A percentile compares a stretch with the other conserved stretches of the same genome.
Evolutionary conservation across 2,113 vertebrate genomes (phyloP).

Genomic region (Rhynchopsitta pachyrhyncha): DNA sequence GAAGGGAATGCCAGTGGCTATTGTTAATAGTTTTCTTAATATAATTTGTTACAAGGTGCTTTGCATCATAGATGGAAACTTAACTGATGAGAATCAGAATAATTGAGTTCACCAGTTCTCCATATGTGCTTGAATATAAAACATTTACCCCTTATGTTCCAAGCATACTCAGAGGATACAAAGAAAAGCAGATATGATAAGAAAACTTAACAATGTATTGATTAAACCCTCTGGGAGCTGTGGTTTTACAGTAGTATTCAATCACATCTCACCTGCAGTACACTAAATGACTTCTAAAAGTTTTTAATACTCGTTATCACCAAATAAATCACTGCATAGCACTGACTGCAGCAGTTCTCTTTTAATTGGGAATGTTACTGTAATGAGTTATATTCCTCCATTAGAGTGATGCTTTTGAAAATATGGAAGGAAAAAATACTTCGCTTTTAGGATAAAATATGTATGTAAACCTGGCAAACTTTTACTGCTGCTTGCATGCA

Average conservation of each 20-base stretch:
- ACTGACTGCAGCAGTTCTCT: not conserved
- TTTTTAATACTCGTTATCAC: not conserved
- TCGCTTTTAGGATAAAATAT: not conserved
- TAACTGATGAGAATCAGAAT: not conserved
- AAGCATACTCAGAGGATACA: not conserved
- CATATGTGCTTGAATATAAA: not conserved
- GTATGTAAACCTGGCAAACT: not conserved
- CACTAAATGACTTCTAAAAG: not conserved
- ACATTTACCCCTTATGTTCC: not conserved
- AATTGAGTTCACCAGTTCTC: not conserved
- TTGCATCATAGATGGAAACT: not conserved
- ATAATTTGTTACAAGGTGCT: not conserved
- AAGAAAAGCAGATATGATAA: not conserved
- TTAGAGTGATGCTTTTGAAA: not conserved
- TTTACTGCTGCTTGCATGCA: not conserved
- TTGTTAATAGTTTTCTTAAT: not conserved
- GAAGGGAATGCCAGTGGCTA: not conserved
- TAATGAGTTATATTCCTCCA: not conserved
- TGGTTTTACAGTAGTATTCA: not conserved
- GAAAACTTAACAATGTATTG: slow-evolving; percentile 24
- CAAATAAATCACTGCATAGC: not conserved
- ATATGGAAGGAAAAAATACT: not conserved
- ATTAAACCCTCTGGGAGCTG: not conserved
- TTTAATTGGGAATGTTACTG: not conserved
- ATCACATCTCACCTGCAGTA: not conserved